phyloP scores from a whole-genome alignment of 2,113 vertebrate species.

The Notechis scutatus region DNA sequence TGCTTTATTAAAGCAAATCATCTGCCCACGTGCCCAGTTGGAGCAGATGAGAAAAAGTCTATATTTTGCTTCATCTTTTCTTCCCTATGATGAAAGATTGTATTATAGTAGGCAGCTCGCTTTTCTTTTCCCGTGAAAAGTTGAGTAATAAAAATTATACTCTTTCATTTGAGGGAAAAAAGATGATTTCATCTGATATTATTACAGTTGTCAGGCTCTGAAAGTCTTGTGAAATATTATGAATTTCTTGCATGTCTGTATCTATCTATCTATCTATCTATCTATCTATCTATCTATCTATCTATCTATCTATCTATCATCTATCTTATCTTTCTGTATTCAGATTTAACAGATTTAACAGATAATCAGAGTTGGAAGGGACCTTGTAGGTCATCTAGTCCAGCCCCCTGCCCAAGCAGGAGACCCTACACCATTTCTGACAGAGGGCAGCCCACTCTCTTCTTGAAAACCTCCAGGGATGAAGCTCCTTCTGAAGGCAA shows the following conservation, averaged over 20 bases:
- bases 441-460: no score
- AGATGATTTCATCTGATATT: background rate
- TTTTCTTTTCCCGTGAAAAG: background rate
- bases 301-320: background rate
- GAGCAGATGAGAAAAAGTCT: background rate
- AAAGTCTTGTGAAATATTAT: constrained; percentile 1
- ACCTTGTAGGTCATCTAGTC: no score
- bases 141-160: background rate
- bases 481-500: no score
- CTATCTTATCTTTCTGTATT: background rate
- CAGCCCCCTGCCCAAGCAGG: no score
- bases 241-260: background rate
- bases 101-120: background rate
- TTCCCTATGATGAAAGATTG: background rate
- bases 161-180: background rate
- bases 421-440: no score
- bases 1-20: background rate
- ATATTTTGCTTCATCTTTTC: background rate
- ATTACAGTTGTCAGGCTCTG: background rate
- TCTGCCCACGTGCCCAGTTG: background rate
- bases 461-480: no score
- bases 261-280: background rate
- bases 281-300: background rate
- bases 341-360: no score
- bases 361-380: no score